Evolutionary conservation across 2,888 invertebrate species (phyloP).

Genomic region (Tromatobia lineatoria): DNA sequence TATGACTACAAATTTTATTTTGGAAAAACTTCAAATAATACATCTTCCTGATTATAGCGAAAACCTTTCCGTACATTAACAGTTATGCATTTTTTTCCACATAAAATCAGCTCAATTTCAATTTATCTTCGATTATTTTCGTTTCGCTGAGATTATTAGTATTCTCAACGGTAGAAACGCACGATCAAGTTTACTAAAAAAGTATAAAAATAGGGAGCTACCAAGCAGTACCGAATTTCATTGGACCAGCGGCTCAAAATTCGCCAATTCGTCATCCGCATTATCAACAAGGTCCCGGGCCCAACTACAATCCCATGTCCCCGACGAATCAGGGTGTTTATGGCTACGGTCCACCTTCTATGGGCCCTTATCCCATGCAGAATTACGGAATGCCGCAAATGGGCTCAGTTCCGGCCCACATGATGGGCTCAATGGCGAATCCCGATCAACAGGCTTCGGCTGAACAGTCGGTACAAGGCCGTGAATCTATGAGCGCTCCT

Average conservation of each 20-base stretch:
- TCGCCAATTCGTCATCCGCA: constrained; percentile 87
- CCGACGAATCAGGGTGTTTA: constrained; percentile 81
- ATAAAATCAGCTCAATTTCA: no score
- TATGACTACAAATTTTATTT: no score
- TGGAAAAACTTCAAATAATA: no score
- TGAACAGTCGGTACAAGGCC: constrained; percentile 73
- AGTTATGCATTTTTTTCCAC: no score
- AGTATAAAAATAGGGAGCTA: constrained; percentile 82
- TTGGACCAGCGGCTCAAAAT: constrained; percentile 86
- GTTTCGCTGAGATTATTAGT: background rate
- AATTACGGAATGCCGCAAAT: constrained; percentile 79
- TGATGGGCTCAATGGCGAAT: constrained; percentile 77
- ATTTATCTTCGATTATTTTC: no score
- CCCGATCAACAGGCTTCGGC: constrained; percentile 72
- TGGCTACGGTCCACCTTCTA: constrained; percentile 78
- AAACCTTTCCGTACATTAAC: no score
- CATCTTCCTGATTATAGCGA: no score
- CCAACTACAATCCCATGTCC: constrained; percentile 80
- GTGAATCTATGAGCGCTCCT: constrained; percentile 79
- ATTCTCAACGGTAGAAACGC: background rate
- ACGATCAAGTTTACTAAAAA: constrained; percentile 68
- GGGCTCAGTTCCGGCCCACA: constrained; percentile 75
- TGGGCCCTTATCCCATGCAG: constrained; percentile 78
- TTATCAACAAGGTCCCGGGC: constrained; percentile 84
- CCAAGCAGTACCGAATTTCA: constrained; percentile 87